Conservation (phyloP, 1,140 invertebrate genomes). For the Penaeus japonicus region DNA sequence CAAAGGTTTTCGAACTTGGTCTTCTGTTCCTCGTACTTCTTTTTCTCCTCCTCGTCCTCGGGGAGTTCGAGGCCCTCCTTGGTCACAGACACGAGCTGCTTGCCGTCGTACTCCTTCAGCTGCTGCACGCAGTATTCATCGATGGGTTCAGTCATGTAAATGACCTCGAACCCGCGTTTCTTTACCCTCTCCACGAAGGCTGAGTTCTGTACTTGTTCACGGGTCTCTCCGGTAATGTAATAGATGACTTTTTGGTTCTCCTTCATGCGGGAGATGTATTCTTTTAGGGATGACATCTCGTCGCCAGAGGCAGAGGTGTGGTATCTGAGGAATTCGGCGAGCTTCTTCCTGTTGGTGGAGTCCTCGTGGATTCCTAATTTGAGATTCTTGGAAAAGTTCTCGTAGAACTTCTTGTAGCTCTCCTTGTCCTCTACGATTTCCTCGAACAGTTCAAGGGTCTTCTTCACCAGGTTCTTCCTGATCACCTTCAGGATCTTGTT, state of each 20-base stretch:
- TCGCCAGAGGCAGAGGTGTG: conserved; percentile 94
- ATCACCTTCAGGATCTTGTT: conserved; percentile 99
- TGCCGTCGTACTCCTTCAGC: conserved; percentile 97
- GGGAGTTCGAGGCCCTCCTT: conserved; percentile 97
- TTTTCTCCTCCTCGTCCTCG: conserved; percentile 95
- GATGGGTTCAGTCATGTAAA: conserved; percentile 99
- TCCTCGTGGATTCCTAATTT: conserved; percentile 99
- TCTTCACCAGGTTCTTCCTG: conserved; percentile 98
- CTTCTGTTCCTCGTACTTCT: conserved; percentile 95
- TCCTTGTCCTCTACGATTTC: conserved; percentile 96
- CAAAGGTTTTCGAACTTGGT: conserved; percentile 92
- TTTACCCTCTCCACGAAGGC: conserved; percentile 97
- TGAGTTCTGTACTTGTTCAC: conserved; percentile 94
- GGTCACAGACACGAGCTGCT: conserved; percentile 93
- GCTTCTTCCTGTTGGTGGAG: conserved; percentile 89
- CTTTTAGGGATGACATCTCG: conserved; percentile 89
- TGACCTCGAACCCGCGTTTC: conserved; percentile 87
- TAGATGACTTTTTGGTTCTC: conserved; percentile 98
- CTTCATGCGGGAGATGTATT: conserved; percentile 98
- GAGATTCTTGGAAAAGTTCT: conserved; percentile 97
- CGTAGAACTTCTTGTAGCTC: conserved; percentile 98
- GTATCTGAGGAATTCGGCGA: conserved; percentile 91
- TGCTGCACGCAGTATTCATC: conserved; percentile 99
- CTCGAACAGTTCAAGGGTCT: conserved; percentile 95
- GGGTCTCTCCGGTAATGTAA: conserved; percentile 96